Percentiles rank a stretch among this genome's conserved stretches.
Evolutionary conservation across 2,888 invertebrate species (phyloP).

Genomic region (Watsonalla binaria): DNA sequence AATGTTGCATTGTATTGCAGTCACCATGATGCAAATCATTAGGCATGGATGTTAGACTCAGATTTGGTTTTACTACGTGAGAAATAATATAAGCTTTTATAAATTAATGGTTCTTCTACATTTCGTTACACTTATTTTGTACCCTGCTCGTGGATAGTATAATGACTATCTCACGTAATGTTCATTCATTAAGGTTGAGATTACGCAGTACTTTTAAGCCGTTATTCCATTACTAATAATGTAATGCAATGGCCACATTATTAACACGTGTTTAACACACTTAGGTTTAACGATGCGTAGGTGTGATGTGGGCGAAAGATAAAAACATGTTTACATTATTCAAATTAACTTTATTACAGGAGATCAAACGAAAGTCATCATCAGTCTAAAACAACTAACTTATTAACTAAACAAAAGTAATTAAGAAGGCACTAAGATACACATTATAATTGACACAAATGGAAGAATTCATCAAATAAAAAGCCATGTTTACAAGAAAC

Average conservation of each 20-base stretch:
- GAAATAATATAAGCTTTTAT: too few species aligned
- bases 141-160: too few species aligned
- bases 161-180: too few species aligned
- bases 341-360: slow-evolving; percentile 53
- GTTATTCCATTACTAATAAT: background rate
- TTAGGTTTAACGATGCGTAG: background rate
- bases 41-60: too few species aligned
- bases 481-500: slow-evolving; percentile 21
- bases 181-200: too few species aligned
- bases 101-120: too few species aligned
- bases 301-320: slow-evolving; percentile 4
- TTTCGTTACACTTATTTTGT: too few species aligned
- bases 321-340: slow-evolving; percentile 22
- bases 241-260: background rate
- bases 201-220: background rate
- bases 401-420: slow-evolving; percentile 13
- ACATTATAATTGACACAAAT: slow-evolving; percentile 40
- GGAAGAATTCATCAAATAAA: slow-evolving; percentile 50
- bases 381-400: slow-evolving; percentile 51
- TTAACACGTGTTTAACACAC: background rate
- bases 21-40: too few species aligned
- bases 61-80: too few species aligned
- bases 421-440: slow-evolving; percentile 6
- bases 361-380: slow-evolving; percentile 78
- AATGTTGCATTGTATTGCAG: too few species aligned